phyloP scores from a whole-genome alignment of 1,140 invertebrate species.

The Matsumurasca onukii region DNA sequence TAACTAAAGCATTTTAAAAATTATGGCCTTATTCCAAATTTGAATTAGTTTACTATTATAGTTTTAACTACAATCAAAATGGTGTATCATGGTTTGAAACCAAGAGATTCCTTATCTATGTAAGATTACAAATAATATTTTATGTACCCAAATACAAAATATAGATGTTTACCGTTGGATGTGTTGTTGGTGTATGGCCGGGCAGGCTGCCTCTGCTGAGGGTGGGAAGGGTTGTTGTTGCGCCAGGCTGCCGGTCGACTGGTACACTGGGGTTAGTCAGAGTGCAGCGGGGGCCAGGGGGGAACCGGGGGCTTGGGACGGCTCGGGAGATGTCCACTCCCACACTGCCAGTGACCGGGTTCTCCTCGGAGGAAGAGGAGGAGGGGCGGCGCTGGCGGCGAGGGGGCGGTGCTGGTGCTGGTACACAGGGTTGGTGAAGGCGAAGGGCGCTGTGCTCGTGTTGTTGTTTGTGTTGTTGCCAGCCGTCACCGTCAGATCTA shows the following conservation, averaged over 20 bases:
- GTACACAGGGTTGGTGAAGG: constrained; percentile 87
- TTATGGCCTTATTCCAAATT: no score
- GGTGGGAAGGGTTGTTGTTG: constrained; percentile 9
- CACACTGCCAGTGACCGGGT: constrained; percentile 28
- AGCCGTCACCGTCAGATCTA: constrained; percentile 61
- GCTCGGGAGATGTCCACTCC: constrained; percentile 47
- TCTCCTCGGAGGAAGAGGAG: constrained; percentile 47
- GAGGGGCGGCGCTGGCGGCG: constrained; percentile 41
- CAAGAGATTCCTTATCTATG: no score
- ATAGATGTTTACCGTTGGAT: neutral
- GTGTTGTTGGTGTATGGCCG: constrained; percentile 10
- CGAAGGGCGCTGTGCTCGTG: constrained; percentile 59
- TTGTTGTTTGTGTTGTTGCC: constrained; percentile 40
- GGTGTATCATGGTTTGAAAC: no score
- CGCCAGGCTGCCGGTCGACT: constrained; percentile 33
- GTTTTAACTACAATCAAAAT: no score
- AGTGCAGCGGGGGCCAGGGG: constrained; percentile 39
- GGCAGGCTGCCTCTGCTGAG: neutral
- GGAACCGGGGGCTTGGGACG: constrained; percentile 45
- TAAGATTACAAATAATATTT: no score
- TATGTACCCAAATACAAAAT: no score
- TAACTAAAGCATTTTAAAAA: no score
- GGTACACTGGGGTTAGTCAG: constrained; percentile 43
- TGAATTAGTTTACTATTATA: no score
- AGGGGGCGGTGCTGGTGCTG: constrained; percentile 48